Conservation (phyloP, 2,113 vertebrate species). For the Parus major region DNA sequence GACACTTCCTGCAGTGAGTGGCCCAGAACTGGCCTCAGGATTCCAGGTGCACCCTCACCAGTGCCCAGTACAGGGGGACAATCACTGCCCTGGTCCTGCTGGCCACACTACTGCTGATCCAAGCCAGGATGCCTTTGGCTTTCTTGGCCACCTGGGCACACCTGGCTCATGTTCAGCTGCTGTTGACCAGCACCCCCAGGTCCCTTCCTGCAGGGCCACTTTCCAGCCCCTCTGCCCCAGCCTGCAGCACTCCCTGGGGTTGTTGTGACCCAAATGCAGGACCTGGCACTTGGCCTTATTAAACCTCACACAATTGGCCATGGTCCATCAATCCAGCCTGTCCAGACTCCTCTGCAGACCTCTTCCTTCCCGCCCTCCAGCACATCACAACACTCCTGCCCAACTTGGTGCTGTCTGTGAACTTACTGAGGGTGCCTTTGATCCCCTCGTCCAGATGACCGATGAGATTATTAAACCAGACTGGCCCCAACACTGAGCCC, state of each 20-base stretch:
- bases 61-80: not conserved
- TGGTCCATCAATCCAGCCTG: not conserved
- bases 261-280: not conserved
- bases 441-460: not conserved
- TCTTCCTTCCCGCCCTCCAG: not conserved
- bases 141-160: not conserved
- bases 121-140: fast-evolving
- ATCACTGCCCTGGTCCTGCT: not conserved
- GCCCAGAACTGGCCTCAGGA: not conserved
- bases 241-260: not conserved
- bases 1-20: too few relatives aligned
- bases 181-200: not conserved
- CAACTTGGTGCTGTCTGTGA: not conserved
- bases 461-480: not conserved
- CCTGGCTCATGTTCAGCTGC: not conserved
- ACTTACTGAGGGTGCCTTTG: not conserved
- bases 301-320: not conserved
- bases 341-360: not conserved
- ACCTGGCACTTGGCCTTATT: not conserved
- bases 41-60: not conserved
- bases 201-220: too few relatives aligned
- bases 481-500: not conserved
- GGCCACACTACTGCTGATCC: fast-evolving
- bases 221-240: not conserved
- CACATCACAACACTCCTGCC: not conserved